Evolutionary conservation across 2,888 invertebrate species (phyloP).

Genomic region (Camptogramma bilineatum): DNA sequence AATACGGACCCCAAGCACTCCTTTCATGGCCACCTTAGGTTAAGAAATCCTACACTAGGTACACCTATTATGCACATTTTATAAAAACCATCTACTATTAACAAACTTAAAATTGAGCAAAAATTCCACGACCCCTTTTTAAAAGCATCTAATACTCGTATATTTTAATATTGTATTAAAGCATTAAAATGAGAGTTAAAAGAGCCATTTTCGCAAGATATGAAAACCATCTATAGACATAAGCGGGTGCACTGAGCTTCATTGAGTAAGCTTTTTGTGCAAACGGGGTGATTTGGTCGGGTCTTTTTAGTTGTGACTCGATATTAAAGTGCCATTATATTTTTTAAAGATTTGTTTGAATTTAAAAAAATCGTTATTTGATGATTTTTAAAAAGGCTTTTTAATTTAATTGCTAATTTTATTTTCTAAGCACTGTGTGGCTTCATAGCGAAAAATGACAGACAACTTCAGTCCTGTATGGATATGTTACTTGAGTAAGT

Average conservation of each 20-base stretch:
- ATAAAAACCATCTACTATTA: neutral
- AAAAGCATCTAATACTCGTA: neutral
- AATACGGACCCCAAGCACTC: too few relatives aligned
- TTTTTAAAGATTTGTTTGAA: too few relatives aligned
- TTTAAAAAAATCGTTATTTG: too few relatives aligned
- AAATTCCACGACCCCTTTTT: neutral
- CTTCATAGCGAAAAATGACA: too few relatives aligned
- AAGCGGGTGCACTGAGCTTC: constrained; percentile 32
- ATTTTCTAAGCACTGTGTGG: too few relatives aligned
- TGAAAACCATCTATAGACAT: constrained; percentile 40
- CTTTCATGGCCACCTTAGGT: too few relatives aligned
- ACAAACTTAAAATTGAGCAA: neutral
- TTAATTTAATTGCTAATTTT: too few relatives aligned
- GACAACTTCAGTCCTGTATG: too few relatives aligned
- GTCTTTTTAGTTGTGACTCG: neutral
- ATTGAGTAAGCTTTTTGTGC: constrained; percentile 25
- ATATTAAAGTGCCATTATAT: too few relatives aligned
- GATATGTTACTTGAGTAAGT: too few relatives aligned
- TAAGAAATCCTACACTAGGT: too few relatives aligned
- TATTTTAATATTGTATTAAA: constrained; percentile 5
- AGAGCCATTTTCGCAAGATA: constrained; percentile 37
- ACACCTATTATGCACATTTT: neutral
- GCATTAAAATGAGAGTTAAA: constrained; percentile 34
- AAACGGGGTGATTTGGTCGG: constrained; percentile 27
- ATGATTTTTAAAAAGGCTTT: too few relatives aligned